Conservation (phyloP, 2,113 vertebrate species). For the Cryptomyrus ogoouensis region DNA sequence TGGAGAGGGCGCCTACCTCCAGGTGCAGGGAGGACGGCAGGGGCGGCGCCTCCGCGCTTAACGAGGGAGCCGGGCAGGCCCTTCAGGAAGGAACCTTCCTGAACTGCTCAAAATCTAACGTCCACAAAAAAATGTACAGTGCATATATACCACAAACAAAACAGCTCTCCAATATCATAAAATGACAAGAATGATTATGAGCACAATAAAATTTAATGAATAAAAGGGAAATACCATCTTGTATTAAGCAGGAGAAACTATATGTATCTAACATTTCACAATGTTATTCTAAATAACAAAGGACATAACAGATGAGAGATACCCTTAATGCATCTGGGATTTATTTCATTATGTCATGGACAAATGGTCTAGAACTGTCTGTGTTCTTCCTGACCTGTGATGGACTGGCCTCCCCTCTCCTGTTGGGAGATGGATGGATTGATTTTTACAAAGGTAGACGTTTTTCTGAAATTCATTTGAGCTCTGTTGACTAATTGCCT, state of each 20-base stretch:
- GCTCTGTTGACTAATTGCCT: not conserved
- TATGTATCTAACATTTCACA: not conserved
- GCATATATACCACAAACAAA: not conserved
- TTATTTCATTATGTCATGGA: not conserved
- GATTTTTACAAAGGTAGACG: not conserved
- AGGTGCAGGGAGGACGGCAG: not conserved
- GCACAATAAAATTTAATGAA: not conserved
- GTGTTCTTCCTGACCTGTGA: not conserved
- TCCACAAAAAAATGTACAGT: not conserved
- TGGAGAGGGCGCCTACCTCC: not conserved
- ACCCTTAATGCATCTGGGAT: not conserved
- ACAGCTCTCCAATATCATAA: not conserved
- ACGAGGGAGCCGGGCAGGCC: not conserved
- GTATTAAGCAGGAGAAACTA: not conserved
- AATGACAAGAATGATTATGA: not conserved
- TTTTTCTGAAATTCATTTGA: not conserved
- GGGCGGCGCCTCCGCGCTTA: not conserved
- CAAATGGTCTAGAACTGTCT: not conserved
- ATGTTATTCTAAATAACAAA: not conserved
- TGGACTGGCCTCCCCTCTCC: not conserved
- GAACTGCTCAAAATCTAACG: not conserved
- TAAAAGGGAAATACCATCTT: not conserved
- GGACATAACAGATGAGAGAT: not conserved
- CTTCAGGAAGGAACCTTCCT: not conserved
- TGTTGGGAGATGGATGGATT: not conserved